Conservation (phyloP, 2,113 vertebrate genomes). For the Tychaedon coryphoeus region DNA sequence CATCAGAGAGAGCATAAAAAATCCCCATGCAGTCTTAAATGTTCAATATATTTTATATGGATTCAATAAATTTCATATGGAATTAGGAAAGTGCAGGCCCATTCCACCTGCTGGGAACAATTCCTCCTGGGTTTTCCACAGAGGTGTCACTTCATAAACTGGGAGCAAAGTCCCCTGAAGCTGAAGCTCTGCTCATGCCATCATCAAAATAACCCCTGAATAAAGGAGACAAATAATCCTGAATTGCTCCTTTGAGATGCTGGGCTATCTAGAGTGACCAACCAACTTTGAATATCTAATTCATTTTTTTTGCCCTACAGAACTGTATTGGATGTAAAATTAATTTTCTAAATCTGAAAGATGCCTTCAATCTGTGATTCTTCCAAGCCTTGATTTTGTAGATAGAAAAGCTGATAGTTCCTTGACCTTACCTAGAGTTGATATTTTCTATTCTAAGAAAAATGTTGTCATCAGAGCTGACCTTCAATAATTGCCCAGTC, state of each 20-base stretch:
- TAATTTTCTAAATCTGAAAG: background rate
- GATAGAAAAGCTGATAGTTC: background rate
- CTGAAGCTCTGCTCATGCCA: background rate
- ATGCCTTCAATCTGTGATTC: background rate
- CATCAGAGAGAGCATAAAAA: background rate
- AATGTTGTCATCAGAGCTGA: background rate
- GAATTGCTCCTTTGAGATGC: fast-evolving
- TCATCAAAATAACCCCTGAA: background rate
- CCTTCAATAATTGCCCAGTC: background rate
- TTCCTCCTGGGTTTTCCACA: background rate
- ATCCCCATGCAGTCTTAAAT: background rate
- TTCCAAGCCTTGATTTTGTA: background rate
- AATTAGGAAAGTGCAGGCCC: background rate
- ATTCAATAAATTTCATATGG: background rate
- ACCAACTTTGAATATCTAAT: background rate
- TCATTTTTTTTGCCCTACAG: background rate
- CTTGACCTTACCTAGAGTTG: background rate
- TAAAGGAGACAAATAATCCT: background rate
- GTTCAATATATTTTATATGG: background rate
- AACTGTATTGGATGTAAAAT: background rate
- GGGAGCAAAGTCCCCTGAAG: background rate
- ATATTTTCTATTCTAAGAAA: background rate
- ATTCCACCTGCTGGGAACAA: background rate
- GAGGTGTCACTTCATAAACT: background rate
- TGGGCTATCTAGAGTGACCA: background rate